phyloP scores from a whole-genome alignment of 2,888 invertebrate species.

The Leptinotarsa juncta region DNA sequence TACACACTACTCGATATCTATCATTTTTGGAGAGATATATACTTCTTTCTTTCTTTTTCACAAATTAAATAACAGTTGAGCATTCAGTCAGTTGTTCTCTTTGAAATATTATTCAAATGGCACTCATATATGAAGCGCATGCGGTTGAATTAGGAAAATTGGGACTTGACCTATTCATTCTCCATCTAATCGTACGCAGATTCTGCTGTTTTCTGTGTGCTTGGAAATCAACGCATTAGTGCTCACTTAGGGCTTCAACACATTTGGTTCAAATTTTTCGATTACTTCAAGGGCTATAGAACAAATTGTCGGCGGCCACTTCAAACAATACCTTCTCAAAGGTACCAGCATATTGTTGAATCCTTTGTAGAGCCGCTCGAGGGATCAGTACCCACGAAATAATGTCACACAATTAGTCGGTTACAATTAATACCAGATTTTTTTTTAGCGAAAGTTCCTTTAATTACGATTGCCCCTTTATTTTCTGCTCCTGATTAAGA shows the following conservation, averaged over 20 bases:
- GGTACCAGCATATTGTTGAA: constrained; percentile 29
- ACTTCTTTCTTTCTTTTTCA: too few relatives aligned
- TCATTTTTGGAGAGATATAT: too few relatives aligned
- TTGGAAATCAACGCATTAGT: too few relatives aligned
- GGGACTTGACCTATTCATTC: too few relatives aligned
- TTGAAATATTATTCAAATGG: too few relatives aligned
- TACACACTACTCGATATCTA: too few relatives aligned
- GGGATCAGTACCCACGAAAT: constrained; percentile 25
- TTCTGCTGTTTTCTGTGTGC: too few relatives aligned
- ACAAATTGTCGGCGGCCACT: constrained; percentile 22
- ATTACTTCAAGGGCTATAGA: constrained; percentile 29
- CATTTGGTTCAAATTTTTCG: constrained; percentile 16
- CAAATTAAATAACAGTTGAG: too few relatives aligned
- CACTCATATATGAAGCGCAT: too few relatives aligned
- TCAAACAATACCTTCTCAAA: constrained; percentile 22
- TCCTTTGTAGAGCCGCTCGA: constrained; percentile 23
- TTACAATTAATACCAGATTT: constrained; percentile 36
- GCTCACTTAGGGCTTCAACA: background rate
- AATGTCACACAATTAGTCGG: constrained; percentile 29
- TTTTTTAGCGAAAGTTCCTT: constrained; percentile 29
- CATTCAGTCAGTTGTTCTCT: too few relatives aligned
- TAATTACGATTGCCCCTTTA: constrained; percentile 32
- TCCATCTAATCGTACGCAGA: too few relatives aligned
- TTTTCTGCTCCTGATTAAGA: constrained; percentile 30
- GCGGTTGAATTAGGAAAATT: too few relatives aligned